These are phyloP conservation scores for Ganaspis brasiliensis DNA, from an alignment of 2,888 invertebrate species.

Conservation along the genomic window DNA sequence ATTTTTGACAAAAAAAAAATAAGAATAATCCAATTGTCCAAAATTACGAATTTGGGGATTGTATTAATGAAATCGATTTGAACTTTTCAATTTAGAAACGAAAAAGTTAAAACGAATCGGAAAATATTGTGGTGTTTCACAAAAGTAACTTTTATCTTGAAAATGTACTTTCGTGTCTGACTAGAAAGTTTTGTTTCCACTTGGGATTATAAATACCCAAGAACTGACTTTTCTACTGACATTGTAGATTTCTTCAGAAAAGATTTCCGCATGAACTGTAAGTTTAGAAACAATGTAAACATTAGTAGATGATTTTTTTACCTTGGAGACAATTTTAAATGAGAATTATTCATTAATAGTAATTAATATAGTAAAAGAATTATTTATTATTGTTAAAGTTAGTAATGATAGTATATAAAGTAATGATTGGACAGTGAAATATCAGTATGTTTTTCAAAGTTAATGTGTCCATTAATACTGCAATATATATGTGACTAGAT, in stretches of 20 bases:
- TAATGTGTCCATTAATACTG: too few species aligned
- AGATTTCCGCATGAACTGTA: constrained; percentile 3
- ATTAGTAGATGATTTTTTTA: neutral
- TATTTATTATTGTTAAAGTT: neutral
- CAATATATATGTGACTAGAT: too few species aligned
- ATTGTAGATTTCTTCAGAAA: constrained; percentile 12
- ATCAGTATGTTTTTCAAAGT: too few species aligned
- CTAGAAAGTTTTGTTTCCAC: constrained; percentile 18
- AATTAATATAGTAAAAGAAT: too few species aligned
- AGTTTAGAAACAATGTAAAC: neutral
- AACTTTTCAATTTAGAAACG: constrained; percentile 15
- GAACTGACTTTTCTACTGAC: constrained; percentile 18
- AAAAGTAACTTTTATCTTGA: constrained; percentile 6
- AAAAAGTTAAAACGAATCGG: constrained; percentile 15
- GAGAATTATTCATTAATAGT: too few species aligned
- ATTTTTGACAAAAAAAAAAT: too few species aligned
- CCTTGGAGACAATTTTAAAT: too few species aligned
- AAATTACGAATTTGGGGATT: neutral
- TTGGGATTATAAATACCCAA: constrained; percentile 18
- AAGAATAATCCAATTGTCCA: too few species aligned
- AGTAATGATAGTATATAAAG: too few species aligned
- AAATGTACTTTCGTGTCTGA: constrained; percentile 20
- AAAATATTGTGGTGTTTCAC: constrained; percentile 20
- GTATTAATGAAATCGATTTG: constrained; percentile 12
- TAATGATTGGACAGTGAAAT: too few species aligned